Evolutionary conservation across 2,797 vertebrate species (phyloP), one percentile per base, ranked within the genome.

Genomic region (Pangasius djambal): DNA sequence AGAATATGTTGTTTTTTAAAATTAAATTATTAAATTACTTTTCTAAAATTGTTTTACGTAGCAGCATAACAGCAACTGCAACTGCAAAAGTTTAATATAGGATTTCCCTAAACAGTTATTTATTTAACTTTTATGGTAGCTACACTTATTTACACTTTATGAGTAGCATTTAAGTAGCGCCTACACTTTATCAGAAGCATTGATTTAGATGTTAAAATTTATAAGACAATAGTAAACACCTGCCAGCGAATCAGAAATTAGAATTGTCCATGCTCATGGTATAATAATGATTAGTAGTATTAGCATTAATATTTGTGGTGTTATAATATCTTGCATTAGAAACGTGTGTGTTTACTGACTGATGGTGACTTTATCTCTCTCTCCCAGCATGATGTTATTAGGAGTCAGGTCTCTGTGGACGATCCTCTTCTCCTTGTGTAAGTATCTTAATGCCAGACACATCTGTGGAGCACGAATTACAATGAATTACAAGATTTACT

Each of bases 361-460:
- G 91, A 98, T 95, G 44, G 97, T 98, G 92, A 98, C 96, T 96
- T 97, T 97, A 94, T 98, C 97, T 90, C 96, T 96, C 89, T 98
- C 97, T 48, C 97, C 97, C 91, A 99, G 90, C 97, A 98, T 98
- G 89, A 98, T 96, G 89, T 98, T 98, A 94, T 97, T 98, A 0
- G 96, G 97, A 0, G 97, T 96, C 85, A 99, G 97, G 90, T 98
- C 97, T 84, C 96, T 91, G 90, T 98, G 98, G 83, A 98, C 96
- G 83, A 98, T 98, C 81, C 96, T 96, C 92, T 99, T 98, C 91
- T 98, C 98, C 92, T 98, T 97, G 94, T 98, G 97, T 67, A 99
- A 95, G 93, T 99, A 99, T 83, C 95, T 92, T 92, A 99, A 93
- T 5, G 97, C 97, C 91, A 98, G 93, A 93, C 97, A 99, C 90